Conservation (phyloP, 2,797 vertebrate genomes). For the Antennarius maculatus region DNA sequence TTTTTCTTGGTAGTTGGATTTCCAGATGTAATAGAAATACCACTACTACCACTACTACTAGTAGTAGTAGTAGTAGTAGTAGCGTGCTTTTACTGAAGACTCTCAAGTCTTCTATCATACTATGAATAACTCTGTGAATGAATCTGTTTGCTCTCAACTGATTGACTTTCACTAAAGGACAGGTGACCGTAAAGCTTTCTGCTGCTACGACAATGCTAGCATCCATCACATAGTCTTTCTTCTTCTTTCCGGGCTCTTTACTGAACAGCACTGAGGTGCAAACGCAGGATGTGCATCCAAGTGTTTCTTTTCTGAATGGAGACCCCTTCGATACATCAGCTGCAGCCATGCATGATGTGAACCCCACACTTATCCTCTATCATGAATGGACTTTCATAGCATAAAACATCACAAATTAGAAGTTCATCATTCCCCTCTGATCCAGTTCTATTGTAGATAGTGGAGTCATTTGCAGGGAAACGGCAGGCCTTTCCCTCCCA, state of each 20-base stretch:
- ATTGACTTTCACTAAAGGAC: no score
- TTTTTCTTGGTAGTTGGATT: no score
- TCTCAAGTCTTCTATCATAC: no score
- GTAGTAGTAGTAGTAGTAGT: no score
- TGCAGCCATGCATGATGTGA: slow-evolving; percentile 18
- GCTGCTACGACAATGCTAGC: not conserved
- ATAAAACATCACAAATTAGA: slow-evolving; percentile 41
- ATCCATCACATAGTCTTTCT: not conserved
- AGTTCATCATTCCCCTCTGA: slow-evolving; percentile 36
- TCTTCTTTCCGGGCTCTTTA: not conserved
- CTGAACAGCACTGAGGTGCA: not conserved
- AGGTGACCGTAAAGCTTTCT: not conserved
- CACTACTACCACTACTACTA: no score
- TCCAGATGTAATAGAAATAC: no score
- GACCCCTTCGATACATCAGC: slow-evolving; percentile 17
- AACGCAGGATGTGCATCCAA: slow-evolving; percentile 7
- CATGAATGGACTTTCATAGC: slow-evolving; percentile 21
- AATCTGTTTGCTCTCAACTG: not conserved
- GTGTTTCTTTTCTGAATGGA: slow-evolving; percentile 18
- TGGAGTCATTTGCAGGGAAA: slow-evolving; percentile 44
- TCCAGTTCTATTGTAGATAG: slow-evolving; percentile 17
- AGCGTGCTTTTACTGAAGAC: no score
- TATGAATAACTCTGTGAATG: not conserved
- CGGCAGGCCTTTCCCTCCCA: slow-evolving; percentile 47
- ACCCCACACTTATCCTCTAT: slow-evolving; percentile 13